Evolutionary conservation across 1,140 invertebrate genomes (phyloP).

Genomic region (Papilio xuthus): DNA sequence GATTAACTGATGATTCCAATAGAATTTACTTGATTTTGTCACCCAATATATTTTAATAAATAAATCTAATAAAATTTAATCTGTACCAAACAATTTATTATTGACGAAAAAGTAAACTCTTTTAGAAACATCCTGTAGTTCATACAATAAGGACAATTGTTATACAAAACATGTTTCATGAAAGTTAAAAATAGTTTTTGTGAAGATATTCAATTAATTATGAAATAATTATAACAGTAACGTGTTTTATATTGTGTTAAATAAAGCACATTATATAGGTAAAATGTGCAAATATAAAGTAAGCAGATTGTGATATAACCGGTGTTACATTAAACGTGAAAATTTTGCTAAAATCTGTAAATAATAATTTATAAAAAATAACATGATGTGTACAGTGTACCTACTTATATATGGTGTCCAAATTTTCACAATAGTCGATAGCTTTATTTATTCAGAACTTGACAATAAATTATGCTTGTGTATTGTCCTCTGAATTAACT

Average conservation of each 20-base stretch:
- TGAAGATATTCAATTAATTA: background rate
- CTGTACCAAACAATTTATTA: background rate
- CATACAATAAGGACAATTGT: slow-evolving; percentile 1
- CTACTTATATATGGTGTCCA: slow-evolving; percentile 32
- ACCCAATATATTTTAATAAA: too few species aligned
- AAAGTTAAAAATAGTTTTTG: slow-evolving; percentile 19
- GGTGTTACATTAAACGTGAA: slow-evolving; percentile 19
- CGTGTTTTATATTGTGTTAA: slow-evolving; percentile 8
- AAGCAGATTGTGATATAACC: slow-evolving; percentile 19
- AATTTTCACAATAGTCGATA: background rate
- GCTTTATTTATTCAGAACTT: background rate
- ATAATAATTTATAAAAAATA: slow-evolving; percentile 20
- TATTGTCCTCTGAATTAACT: slow-evolving; percentile 40
- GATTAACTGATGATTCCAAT: too few species aligned
- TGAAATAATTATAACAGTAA: background rate
- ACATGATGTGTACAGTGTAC: slow-evolving; percentile 43
- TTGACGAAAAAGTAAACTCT: background rate
- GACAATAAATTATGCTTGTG: background rate
- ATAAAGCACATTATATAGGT: background rate
- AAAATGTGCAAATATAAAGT: slow-evolving; percentile 3
- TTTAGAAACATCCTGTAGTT: slow-evolving; percentile 23
- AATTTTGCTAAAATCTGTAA: slow-evolving; percentile 33
- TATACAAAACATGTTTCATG: background rate
- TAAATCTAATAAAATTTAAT: too few species aligned
- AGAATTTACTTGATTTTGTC: background rate